A percentile compares a stretch with the other conserved stretches of the same genome.
phyloP scores from a whole-genome alignment of 2,888 invertebrate genomes.

The Azorinus chamasolen region DNA sequence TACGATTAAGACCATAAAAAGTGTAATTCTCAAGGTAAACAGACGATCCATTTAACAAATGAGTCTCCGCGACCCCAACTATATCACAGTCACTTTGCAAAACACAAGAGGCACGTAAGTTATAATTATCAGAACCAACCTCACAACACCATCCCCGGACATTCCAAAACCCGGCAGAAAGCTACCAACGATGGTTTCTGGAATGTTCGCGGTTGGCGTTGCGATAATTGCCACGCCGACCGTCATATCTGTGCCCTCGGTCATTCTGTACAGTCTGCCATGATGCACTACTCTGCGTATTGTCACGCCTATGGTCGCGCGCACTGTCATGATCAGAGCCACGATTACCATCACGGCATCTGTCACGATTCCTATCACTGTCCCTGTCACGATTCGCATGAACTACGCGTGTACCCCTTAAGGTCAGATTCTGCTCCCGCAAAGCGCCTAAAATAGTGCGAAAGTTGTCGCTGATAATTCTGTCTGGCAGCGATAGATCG shows the following conservation, averaged over 20 bases:
- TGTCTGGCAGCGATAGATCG: background rate
- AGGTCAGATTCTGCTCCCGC: background rate
- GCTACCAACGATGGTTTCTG: too few relatives aligned
- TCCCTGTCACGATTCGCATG: too few relatives aligned
- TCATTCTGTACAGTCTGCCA: too few relatives aligned
- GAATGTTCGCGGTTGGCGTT: background rate
- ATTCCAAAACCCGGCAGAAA: background rate
- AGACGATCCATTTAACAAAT: conserved; percentile 12
- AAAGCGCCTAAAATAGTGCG: conserved; percentile 1
- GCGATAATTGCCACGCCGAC: background rate
- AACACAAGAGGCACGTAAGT: background rate
- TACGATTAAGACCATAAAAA: conserved; percentile 43
- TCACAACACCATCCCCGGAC: background rate
- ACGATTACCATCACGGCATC: too few relatives aligned
- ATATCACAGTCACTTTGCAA: conserved; percentile 9
- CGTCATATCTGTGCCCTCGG: too few relatives aligned
- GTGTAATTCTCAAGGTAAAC: conserved; percentile 15
- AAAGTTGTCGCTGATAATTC: conserved; percentile 2
- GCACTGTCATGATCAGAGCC: too few relatives aligned
- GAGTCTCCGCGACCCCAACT: conserved; percentile 41
- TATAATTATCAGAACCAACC: background rate
- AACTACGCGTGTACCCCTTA: conserved; percentile 3
- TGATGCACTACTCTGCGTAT: too few relatives aligned
- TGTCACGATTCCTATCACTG: too few relatives aligned
- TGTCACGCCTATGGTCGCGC: too few relatives aligned